Percentiles rank a stretch among this genome's conserved stretches.
These are phyloP conservation scores for Labeo rohita DNA, from an alignment of 2,113 vertebrate species.

Conservation along the genomic window DNA sequence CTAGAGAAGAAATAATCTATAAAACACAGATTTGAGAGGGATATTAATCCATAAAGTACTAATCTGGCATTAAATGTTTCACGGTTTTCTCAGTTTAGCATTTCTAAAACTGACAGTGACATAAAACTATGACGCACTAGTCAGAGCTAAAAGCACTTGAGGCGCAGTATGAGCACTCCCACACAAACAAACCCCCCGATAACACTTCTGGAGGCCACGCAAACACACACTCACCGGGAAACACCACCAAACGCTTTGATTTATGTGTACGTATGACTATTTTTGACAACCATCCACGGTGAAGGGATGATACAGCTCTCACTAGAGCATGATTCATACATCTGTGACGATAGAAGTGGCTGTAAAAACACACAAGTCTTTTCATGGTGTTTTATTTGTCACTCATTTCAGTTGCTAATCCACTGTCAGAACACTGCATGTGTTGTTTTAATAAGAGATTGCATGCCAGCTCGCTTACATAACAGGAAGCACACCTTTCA, in stretches of 20 bases:
- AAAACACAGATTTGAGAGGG: neutral
- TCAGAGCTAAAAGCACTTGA: neutral
- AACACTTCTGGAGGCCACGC: neutral
- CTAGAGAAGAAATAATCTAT: neutral
- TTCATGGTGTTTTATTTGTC: neutral
- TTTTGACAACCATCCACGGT: neutral
- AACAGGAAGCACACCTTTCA: constrained; percentile 29
- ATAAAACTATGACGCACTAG: neutral
- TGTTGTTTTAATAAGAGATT: neutral
- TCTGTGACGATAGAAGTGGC: neutral
- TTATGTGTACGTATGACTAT: neutral
- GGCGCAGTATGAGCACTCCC: neutral
- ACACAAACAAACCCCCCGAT: neutral
- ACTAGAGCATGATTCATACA: neutral
- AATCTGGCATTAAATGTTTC: neutral
- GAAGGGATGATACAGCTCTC: neutral
- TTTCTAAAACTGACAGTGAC: neutral
- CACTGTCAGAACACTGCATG: neutral
- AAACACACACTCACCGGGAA: neutral
- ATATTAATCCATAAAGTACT: neutral
- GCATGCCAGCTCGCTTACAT: neutral
- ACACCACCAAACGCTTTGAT: constrained; percentile 23
- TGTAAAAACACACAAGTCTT: neutral
- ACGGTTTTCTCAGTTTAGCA: neutral
- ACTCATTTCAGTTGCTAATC: constrained; percentile 10